Evolutionary conservation across 2,888 invertebrate species (phyloP).

Genomic region (Melieria crassipennis): DNA sequence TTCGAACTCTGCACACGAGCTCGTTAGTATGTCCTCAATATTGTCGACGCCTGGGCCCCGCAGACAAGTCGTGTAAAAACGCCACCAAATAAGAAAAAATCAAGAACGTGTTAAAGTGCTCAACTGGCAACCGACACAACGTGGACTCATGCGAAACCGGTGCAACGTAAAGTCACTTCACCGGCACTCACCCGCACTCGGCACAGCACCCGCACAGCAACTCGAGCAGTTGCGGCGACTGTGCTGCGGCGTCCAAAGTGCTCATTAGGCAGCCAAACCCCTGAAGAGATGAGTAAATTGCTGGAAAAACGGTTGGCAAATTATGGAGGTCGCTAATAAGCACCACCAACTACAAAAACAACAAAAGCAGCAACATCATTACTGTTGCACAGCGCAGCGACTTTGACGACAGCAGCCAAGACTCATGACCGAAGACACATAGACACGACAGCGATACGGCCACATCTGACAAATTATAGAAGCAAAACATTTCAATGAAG

Average conservation of each 20-base stretch:
- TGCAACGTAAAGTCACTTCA: conserved; percentile 21
- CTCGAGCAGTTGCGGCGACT: conserved; percentile 4
- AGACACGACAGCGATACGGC: background rate
- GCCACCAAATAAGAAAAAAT: conserved; percentile 17
- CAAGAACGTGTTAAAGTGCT: conserved; percentile 57
- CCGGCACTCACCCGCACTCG: too few relatives aligned
- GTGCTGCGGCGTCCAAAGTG: conserved; percentile 41
- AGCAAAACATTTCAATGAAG: too few relatives aligned
- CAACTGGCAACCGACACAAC: conserved; percentile 26
- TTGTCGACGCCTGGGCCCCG: too few relatives aligned
- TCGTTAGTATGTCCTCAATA: too few relatives aligned
- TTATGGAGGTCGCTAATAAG: conserved; percentile 47
- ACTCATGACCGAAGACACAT: conserved; percentile 10
- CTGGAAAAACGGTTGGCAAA: conserved; percentile 49
- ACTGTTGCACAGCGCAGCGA: too few relatives aligned
- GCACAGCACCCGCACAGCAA: background rate
- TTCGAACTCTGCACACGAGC: too few relatives aligned
- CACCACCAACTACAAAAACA: conserved; percentile 36
- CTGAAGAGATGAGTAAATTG: conserved; percentile 48
- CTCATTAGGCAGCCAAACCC: conserved; percentile 46
- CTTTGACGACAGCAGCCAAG: conserved; percentile 1
- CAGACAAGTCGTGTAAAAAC: too few relatives aligned
- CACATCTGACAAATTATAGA: too few relatives aligned
- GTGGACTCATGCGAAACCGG: conserved; percentile 18
- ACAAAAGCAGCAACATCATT: background rate